Evolutionary conservation across 1,140 invertebrate species (phyloP), one percentile per base, ranked within the genome.

Genomic region (Drosophila ercepeae): DNA sequence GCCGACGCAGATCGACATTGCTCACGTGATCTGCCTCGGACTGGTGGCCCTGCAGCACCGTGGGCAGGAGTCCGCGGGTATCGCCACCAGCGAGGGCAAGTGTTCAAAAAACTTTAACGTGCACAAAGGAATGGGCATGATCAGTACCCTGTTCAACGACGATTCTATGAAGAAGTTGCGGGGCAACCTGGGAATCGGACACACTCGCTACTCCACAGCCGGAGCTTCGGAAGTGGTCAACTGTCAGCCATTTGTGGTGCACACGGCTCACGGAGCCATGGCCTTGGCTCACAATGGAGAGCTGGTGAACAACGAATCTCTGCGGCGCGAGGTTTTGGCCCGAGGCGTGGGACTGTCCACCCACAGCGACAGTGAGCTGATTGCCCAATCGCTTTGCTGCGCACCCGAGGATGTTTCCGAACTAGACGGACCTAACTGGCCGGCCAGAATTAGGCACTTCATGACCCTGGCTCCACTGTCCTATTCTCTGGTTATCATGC

Each of bases 271-370:
- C 91, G 98, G 98, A 0, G 95, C 96, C 7, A 93, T 99, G 49
- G 98, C 98, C 1, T 95, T 99, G 16, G 98, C 98, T 2, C 98
- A 99, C 84, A 99, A 99, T 92, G 98, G 98, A 13, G 98, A 99
- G 92, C 93, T 99, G 14, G 97, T 99, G 1, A 99, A 99, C 92
- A 98, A 97, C 63, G 95, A 95, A 86, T 95, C 94, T 60, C 92
- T 99, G 7, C 93, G 98, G 69, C 95, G 96, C 92, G 96, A 97
- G 94, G 96, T 98, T 41, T 92, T 99, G 45, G 94, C 94, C 25
- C 94, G 97, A 61, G 98, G 98, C 2, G 97, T 99, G 29, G 98
- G 98, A 0, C 91, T 99, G 11, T 98, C 98, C 0, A 99, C 98
- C 0, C 95, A 97, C 82, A 98, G 97, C 8, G 98, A 99, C 91